Base-by-base conservation (phyloP, 2,113 vertebrate genomes). In the Menura novaehollandiae region DNA sequence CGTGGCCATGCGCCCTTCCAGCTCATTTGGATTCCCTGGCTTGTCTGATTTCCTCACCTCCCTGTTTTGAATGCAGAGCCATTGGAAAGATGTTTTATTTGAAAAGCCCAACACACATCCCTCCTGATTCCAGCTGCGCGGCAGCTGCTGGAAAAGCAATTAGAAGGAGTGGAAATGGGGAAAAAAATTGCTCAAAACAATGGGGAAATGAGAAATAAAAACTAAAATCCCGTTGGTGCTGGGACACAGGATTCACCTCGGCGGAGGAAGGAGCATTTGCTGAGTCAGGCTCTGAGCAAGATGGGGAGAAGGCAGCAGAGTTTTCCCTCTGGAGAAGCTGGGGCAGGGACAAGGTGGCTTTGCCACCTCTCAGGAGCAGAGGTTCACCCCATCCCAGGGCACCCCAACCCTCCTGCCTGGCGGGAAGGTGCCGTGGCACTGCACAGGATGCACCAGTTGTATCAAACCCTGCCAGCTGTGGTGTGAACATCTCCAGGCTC, bases 391-490 rank as follows among this genome's bases (percentile, higher is more conserved):
- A 1, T 3, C 21, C 28, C 28, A 1, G 47, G 32, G 43, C 43
- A 35, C 17, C 28, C 9, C 85, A 73, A 0, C 39, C 35, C 16
- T 56, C 13, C 74, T 20, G 22, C 76, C 77, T 6, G 60, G 8
- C 4, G 28, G 68, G 46, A 81, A 37, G 27, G 3, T 2, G 51
- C 44, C 11, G 5, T 33, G 15, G 2, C 2, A 4, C 6, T 2
- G 5, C 49, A 6, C 1, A 35, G 0, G 23, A 4, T 2, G 43
- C 62, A 1, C 0, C 3, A 2, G 19, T 1, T 1, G 1, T 4
- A 2, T 10, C 9, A 16, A 60, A 5, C 0, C 12, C 64, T 22
- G 11, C 52, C 2, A 11, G 7, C 1, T 0, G 6, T 0, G 6
- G 1, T 2, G 51, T 4, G 30, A 16, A 10, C 44, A 7, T 1